phyloP scores from a whole-genome alignment of 2,113 vertebrate genomes.

The Centropus bengalensis region DNA sequence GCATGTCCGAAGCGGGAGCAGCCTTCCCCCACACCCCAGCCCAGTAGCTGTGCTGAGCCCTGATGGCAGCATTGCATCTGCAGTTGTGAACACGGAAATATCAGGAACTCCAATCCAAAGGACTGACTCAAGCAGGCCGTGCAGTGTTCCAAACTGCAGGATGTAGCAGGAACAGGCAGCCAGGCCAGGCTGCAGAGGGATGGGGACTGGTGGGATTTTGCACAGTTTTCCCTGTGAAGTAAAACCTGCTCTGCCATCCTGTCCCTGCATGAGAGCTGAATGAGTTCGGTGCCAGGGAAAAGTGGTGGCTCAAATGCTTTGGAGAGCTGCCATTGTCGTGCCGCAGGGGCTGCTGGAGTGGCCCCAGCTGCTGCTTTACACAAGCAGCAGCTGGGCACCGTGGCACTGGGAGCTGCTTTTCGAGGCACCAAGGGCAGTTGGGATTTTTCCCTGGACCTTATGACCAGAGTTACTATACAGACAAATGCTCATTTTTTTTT shows the following conservation, averaged over 20 bases:
- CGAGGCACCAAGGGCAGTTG: background rate
- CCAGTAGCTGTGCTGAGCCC: background rate
- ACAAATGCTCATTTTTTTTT: background rate
- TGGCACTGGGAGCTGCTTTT: too few relatives aligned
- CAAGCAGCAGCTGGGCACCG: background rate
- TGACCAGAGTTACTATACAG: background rate
- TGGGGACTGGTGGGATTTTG: background rate
- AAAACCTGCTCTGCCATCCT: background rate
- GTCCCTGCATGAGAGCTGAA: background rate
- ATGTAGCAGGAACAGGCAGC: background rate
- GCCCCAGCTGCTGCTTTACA: background rate
- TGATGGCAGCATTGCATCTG: background rate
- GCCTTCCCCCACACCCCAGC: accelerated
- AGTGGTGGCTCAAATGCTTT: background rate
- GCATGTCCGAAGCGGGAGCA: background rate
- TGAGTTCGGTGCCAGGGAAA: background rate
- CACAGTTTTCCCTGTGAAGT: background rate
- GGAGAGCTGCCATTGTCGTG: background rate
- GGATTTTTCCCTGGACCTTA: background rate
- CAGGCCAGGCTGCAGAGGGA: background rate
- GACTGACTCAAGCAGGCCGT: background rate
- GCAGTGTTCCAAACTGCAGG: background rate
- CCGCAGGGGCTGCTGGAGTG: background rate
- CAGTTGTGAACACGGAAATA: background rate
- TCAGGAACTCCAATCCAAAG: background rate